These are phyloP conservation scores for Gnathonemus longibarbis DNA, from an alignment of 2,113 vertebrate genomes.

Conservation along the genomic window DNA sequence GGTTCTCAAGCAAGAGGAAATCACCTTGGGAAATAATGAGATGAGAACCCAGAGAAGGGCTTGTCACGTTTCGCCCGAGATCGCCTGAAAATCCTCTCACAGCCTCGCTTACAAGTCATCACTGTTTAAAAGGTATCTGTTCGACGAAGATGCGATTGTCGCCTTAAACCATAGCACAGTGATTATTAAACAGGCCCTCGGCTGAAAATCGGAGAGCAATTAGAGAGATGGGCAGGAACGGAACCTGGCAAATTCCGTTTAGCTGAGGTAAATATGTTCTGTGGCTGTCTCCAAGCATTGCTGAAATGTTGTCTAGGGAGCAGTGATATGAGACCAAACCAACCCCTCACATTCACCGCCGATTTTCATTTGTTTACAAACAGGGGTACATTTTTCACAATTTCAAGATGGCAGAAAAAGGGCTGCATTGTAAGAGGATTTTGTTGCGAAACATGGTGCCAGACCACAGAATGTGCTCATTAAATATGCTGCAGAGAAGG, in stretches of 20 bases:
- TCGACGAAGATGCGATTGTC: neutral
- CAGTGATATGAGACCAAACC: neutral
- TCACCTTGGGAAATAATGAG: conserved; percentile 33
- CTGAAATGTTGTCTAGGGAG: neutral
- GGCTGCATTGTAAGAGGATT: neutral
- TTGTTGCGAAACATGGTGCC: neutral
- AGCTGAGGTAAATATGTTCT: conserved; percentile 2
- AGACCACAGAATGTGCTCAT: neutral
- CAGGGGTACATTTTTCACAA: neutral
- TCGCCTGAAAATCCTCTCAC: neutral
- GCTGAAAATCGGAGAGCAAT: neutral
- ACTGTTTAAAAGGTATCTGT: conserved; percentile 1
- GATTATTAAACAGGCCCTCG: neutral
- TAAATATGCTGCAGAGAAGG: neutral
- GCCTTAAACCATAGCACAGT: neutral
- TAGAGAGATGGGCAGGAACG: neutral
- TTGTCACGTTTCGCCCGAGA: neutral
- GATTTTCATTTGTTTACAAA: neutral
- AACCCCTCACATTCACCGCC: neutral
- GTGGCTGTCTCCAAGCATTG: neutral
- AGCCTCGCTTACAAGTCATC: conserved; percentile 12
- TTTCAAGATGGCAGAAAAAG: neutral
- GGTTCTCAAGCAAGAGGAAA: conserved; percentile 41
- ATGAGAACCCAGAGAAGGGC: neutral
- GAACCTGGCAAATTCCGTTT: neutral